Evolutionary conservation across 2,113 vertebrate genomes (phyloP).

Genomic region (Chamaetylas fuelleborni): DNA sequence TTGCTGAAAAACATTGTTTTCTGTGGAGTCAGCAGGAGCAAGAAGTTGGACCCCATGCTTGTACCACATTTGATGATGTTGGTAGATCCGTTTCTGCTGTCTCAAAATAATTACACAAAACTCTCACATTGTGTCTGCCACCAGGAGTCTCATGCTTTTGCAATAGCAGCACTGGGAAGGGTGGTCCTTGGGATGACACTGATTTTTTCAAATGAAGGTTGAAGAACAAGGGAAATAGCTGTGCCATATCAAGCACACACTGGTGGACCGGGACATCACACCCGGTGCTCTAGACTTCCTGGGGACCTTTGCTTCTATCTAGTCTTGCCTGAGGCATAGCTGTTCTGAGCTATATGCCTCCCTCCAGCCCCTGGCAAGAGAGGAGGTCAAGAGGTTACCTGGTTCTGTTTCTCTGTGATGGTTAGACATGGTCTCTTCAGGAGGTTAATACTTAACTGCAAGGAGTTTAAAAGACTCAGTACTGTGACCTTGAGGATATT

Average conservation of each 20-base stretch:
- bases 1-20: background rate
- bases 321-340: background rate
- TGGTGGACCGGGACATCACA: background rate
- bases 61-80: background rate
- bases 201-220: background rate
- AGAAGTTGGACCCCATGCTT: background rate
- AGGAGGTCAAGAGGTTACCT: background rate
- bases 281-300: background rate
- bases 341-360: background rate
- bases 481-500: background rate
- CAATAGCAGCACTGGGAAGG: background rate
- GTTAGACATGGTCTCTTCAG: background rate
- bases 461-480: rapidly evolving
- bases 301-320: background rate
- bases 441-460: background rate
- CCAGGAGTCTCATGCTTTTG: background rate
- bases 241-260: background rate
- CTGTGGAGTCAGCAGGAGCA: background rate
- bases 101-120: background rate
- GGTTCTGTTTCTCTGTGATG: background rate
- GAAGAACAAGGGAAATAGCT: background rate
- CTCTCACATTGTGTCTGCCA: background rate
- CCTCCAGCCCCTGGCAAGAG: background rate
- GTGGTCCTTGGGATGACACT: background rate
- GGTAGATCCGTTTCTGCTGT: background rate